Percentiles rank a stretch among this genome's conserved stretches.
These are phyloP conservation scores for Oeneis ivallda DNA, from an alignment of 2,888 invertebrate genomes.

Conservation along the genomic window DNA sequence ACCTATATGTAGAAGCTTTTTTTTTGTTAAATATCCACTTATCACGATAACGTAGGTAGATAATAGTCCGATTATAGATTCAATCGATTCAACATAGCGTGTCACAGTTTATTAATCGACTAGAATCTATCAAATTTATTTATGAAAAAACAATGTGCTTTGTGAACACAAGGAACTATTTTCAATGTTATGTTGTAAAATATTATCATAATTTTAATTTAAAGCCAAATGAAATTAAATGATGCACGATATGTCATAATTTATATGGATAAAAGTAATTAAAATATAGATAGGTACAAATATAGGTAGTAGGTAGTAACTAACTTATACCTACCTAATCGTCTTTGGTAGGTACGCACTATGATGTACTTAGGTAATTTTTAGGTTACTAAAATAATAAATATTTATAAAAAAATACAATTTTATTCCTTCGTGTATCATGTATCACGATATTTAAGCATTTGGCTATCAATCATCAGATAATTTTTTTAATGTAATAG, in stretches of 20 bases:
- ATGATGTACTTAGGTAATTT: too few relatives aligned
- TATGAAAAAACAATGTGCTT: neutral
- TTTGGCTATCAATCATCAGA: constrained; percentile 11
- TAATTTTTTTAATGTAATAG: constrained; percentile 37
- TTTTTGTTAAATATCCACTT: constrained; percentile 52
- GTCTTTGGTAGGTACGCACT: too few relatives aligned
- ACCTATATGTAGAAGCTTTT: constrained; percentile 45
- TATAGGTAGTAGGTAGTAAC: too few relatives aligned
- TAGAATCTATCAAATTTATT: constrained; percentile 51
- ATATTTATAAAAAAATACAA: neutral
- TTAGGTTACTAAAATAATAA: neutral
- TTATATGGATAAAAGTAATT: too few relatives aligned
- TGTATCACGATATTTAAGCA: constrained; percentile 10
- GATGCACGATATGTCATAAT: too few relatives aligned
- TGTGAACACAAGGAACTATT: neutral
- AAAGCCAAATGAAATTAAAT: too few relatives aligned
- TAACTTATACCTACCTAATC: too few relatives aligned
- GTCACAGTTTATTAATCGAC: constrained; percentile 52
- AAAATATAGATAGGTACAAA: too few relatives aligned
- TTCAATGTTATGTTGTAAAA: too few relatives aligned
- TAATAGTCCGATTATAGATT: constrained; percentile 48
- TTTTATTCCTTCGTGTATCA: neutral
- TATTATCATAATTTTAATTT: neutral
- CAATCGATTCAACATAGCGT: constrained; percentile 65
- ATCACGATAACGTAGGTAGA: constrained; percentile 50